Evolutionary conservation across 1,140 invertebrate genomes (phyloP).

Genomic region (Pseudoatta argentina): DNA sequence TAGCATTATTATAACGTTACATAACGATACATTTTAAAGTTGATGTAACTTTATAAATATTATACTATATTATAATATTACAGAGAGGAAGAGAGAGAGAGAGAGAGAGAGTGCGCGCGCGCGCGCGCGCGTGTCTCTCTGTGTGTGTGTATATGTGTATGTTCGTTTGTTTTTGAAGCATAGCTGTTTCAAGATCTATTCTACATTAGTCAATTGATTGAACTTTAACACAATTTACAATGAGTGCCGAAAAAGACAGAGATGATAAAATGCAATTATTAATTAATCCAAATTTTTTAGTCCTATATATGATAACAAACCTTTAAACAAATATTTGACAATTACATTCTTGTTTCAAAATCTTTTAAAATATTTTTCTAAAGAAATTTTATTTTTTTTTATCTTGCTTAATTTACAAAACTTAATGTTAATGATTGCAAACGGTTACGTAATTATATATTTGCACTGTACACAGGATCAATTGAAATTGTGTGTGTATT

Average conservation of each 20-base stretch:
- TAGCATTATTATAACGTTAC: slow-evolving; percentile 36
- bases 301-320: slow-evolving; percentile 2
- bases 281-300: background rate
- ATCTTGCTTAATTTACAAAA: slow-evolving; percentile 21
- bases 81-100: background rate
- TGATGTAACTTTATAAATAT: slow-evolving; percentile 28
- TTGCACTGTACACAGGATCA: background rate
- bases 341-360: background rate
- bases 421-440: slow-evolving; percentile 8
- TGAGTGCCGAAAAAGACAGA: background rate
- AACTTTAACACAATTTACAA: slow-evolving; percentile 25
- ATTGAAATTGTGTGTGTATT: slow-evolving; percentile 1
- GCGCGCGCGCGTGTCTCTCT: no score
- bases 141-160: background rate
- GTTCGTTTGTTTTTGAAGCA: background rate
- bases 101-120: background rate
- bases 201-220: slow-evolving; percentile 63
- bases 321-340: slow-evolving; percentile 6
- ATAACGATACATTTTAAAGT: slow-evolving; percentile 32
- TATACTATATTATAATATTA: background rate
- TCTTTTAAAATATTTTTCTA: no score
- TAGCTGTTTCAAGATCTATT: slow-evolving; percentile 48
- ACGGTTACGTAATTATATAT: background rate
- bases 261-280: slow-evolving; percentile 30
- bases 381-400: background rate